Conservation (phyloP, 1,140 invertebrate species). For the Magallana ariakensis region DNA sequence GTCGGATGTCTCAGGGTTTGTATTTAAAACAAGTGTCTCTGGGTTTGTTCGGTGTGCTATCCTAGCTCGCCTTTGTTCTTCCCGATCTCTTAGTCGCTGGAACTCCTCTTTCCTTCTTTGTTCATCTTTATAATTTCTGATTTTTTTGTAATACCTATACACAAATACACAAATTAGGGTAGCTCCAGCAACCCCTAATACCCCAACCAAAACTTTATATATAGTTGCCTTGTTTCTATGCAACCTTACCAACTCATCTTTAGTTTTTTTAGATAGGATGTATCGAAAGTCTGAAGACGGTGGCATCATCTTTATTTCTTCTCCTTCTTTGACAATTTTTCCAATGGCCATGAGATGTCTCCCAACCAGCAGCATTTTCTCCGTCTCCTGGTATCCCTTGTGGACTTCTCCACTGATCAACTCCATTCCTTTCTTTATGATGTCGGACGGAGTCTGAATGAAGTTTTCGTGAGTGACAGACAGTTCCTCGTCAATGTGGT, state of each 20-base stretch:
- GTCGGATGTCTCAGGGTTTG: slow-evolving; percentile 42
- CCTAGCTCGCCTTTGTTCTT: slow-evolving; percentile 31
- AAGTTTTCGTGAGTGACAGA: slow-evolving; percentile 71
- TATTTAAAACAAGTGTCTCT: neutral
- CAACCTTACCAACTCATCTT: slow-evolving; percentile 71
- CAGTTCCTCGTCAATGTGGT: slow-evolving; percentile 69
- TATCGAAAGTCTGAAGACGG: slow-evolving; percentile 67
- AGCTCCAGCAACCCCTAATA: slow-evolving; percentile 67
- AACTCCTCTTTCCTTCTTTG: slow-evolving; percentile 58
- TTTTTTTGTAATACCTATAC: slow-evolving; percentile 62
- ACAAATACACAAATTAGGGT: slow-evolving; percentile 66
- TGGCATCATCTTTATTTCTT: slow-evolving; percentile 70
- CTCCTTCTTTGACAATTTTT: slow-evolving; percentile 71
- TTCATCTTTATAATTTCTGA: slow-evolving; percentile 51
- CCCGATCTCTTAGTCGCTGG: slow-evolving; percentile 29
- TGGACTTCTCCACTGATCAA: slow-evolving; percentile 73
- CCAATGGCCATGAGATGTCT: slow-evolving; percentile 77
- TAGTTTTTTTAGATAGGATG: slow-evolving; percentile 74
- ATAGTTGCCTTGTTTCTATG: slow-evolving; percentile 64
- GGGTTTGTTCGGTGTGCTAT: slow-evolving; percentile 25
- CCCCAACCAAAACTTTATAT: slow-evolving; percentile 68
- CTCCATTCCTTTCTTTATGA: slow-evolving; percentile 69
- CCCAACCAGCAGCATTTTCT: slow-evolving; percentile 76
- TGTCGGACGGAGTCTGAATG: slow-evolving; percentile 52
- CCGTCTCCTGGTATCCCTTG: slow-evolving; percentile 77